Conservation (phyloP, 2,888 invertebrate species). For the Drosophila macrospina region DNA sequence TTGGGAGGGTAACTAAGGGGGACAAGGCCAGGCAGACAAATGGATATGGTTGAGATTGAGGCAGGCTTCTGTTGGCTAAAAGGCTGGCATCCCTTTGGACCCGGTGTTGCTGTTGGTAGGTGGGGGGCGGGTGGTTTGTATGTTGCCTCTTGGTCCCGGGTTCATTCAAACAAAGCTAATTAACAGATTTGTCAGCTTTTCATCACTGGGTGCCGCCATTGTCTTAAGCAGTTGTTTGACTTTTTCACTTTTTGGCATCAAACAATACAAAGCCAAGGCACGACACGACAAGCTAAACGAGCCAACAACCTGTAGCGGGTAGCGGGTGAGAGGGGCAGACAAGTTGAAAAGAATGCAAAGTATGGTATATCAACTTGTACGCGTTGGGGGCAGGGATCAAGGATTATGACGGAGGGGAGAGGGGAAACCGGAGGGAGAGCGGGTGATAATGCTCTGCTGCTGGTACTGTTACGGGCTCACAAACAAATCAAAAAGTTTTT, state of each 20-base stretch:
- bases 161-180: slow-evolving; percentile 80
- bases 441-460: slow-evolving; percentile 1
- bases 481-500: slow-evolving; percentile 55
- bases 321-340: slow-evolving; percentile 11
- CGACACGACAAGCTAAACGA: background rate
- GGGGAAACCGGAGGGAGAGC: background rate
- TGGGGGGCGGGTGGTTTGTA: slow-evolving; percentile 1
- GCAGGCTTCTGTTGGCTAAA: slow-evolving; percentile 18
- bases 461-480: slow-evolving; percentile 18
- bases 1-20: too few species aligned
- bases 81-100: slow-evolving; percentile 27
- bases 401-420: background rate
- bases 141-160: slow-evolving; percentile 30
- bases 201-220: slow-evolving; percentile 68
- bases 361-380: slow-evolving; percentile 43
- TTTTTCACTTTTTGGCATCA: slow-evolving; percentile 71
- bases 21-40: slow-evolving; percentile 37
- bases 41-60: slow-evolving; percentile 35
- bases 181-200: slow-evolving; percentile 82
- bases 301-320: slow-evolving; percentile 22
- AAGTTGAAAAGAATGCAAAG: slow-evolving; percentile 59
- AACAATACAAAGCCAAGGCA: slow-evolving; percentile 29
- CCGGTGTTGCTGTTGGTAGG: background rate
- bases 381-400: slow-evolving; percentile 14
- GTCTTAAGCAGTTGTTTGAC: slow-evolving; percentile 76